phyloP scores from a whole-genome alignment of 1,140 invertebrate genomes.

The Ostrea edulis region DNA sequence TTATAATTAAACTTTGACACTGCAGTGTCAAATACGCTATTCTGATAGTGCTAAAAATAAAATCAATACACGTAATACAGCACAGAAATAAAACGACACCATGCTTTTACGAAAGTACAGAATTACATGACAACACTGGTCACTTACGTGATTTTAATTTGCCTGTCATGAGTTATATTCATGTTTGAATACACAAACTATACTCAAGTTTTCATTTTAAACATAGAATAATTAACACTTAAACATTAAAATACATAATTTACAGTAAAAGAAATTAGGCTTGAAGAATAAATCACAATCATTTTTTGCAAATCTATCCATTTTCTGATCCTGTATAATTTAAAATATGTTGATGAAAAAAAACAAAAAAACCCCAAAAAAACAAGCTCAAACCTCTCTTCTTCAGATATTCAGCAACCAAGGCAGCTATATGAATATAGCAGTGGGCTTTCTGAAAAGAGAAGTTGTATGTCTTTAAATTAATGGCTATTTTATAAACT shows the following conservation, averaged over 20 bases:
- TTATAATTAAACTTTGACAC: not conserved
- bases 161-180: slow-evolving; percentile 42
- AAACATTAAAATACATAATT: too few relatives aligned
- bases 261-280: too few relatives aligned
- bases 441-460: slow-evolving; percentile 81
- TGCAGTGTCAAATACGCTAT: not conserved
- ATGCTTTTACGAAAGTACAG: slow-evolving; percentile 34
- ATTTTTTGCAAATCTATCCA: too few relatives aligned
- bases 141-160: slow-evolving; percentile 61
- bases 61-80: not conserved
- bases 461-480: slow-evolving; percentile 12
- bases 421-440: slow-evolving; percentile 93
- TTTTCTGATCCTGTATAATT: too few relatives aligned
- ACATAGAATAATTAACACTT: too few relatives aligned
- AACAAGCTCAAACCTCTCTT: slow-evolving; percentile 83
- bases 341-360: too few relatives aligned
- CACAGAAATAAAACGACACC: not conserved
- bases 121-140: slow-evolving; percentile 37
- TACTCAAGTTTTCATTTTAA: too few relatives aligned
- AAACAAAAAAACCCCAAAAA: too few relatives aligned
- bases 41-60: not conserved
- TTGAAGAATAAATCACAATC: too few relatives aligned
- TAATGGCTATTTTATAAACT: not conserved
- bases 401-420: slow-evolving; percentile 95
- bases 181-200: not conserved